Percentiles rank a stretch among this genome's conserved stretches.
These are phyloP conservation scores for Urocitellus parryii DNA, from an alignment of 2,113 vertebrate species.

Conservation along the genomic window DNA sequence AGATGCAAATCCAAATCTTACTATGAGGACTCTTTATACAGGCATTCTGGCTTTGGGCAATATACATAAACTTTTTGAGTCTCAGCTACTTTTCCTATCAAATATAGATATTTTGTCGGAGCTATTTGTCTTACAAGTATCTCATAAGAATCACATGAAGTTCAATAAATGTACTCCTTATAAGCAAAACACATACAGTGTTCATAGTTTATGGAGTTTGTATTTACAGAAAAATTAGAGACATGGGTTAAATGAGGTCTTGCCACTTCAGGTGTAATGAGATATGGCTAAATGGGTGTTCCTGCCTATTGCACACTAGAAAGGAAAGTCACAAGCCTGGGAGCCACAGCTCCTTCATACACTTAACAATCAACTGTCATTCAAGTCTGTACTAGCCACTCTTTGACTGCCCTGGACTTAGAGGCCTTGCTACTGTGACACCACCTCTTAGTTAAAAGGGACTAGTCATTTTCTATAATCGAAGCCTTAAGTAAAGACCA, in stretches of 20 bases:
- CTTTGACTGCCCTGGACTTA: neutral
- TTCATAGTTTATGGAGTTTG: neutral
- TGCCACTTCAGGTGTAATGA: neutral
- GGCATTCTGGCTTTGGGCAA: neutral
- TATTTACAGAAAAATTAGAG: neutral
- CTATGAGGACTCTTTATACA: neutral
- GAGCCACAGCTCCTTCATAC: neutral
- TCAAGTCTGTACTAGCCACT: neutral
- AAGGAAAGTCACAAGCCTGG: neutral
- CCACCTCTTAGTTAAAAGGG: neutral
- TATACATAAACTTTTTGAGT: neutral
- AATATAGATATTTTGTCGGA: neutral
- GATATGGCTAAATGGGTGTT: neutral
- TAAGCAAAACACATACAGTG: neutral
- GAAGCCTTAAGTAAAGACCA: neutral
- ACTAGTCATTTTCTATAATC: neutral
- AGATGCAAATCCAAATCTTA: neutral
- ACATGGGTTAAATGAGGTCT: neutral
- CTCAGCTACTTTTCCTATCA: neutral
- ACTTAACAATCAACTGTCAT: neutral
- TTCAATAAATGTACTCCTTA: neutral
- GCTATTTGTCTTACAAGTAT: neutral
- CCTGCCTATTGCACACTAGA: too few relatives aligned
- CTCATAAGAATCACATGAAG: neutral
- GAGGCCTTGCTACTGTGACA: neutral